A percentile compares a stretch with the other conserved stretches of the same genome.
Evolutionary conservation across 2,113 vertebrate genomes (phyloP).

Genomic region (Megaleporinus macrocephalus): DNA sequence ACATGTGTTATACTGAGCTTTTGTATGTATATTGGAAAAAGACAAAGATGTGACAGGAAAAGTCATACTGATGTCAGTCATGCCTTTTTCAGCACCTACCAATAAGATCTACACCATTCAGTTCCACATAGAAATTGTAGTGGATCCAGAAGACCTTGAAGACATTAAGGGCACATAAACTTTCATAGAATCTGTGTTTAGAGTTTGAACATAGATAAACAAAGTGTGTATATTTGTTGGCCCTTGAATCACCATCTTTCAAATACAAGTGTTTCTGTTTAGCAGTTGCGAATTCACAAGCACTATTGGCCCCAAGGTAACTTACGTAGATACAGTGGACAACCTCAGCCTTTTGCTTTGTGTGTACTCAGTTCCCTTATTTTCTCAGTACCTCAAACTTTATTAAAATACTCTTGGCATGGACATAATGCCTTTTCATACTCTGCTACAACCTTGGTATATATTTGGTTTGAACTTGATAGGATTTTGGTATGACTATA

Average conservation of each 20-base stretch:
- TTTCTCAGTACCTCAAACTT: too few relatives aligned
- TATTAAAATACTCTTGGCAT: too few relatives aligned
- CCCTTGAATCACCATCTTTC: background rate
- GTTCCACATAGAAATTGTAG: background rate
- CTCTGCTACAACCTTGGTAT: too few relatives aligned
- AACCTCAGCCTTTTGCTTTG: background rate
- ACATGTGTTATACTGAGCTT: background rate
- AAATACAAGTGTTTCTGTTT: conserved; percentile 13
- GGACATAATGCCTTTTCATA: too few relatives aligned
- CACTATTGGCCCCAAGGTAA: background rate
- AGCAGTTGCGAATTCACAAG: background rate
- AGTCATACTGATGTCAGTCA: background rate
- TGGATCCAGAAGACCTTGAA: background rate
- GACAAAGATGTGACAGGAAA: background rate
- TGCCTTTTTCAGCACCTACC: background rate
- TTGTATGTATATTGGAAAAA: background rate
- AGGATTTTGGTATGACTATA: too few relatives aligned
- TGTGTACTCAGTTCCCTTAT: background rate
- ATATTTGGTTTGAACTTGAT: too few relatives aligned
- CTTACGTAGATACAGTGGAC: background rate
- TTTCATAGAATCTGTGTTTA: background rate
- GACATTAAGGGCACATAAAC: too few relatives aligned
- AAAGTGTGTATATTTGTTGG: background rate
- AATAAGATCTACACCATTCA: background rate
- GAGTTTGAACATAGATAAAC: too few relatives aligned